Conservation (phyloP, 2,888 invertebrate genomes). For the Caenorhabditis sp. region DNA sequence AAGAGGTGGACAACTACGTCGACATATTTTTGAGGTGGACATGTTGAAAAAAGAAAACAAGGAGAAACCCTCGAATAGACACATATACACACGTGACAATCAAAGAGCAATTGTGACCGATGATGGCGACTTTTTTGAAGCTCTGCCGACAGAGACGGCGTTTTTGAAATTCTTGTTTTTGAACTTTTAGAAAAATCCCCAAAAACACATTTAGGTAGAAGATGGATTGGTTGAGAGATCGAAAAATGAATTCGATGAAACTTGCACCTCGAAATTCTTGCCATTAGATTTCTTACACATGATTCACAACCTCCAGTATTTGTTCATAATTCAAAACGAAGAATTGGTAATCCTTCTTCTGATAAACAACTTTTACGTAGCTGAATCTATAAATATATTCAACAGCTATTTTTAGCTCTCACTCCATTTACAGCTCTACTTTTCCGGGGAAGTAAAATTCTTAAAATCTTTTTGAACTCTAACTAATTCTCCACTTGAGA, state of each 20-base stretch:
- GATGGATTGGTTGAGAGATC: too few relatives aligned
- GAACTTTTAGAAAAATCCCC: not conserved
- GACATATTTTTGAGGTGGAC: constrained; percentile 40
- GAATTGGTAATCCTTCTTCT: too few relatives aligned
- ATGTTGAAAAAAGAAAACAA: constrained; percentile 27
- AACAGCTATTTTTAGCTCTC: not conserved
- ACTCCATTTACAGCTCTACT: not conserved
- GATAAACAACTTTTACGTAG: too few relatives aligned
- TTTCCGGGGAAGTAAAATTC: not conserved
- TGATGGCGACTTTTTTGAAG: constrained; percentile 29
- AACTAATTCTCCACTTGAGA: constrained; percentile 2
- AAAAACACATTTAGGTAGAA: not conserved
- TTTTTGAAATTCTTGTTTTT: constrained; percentile 15
- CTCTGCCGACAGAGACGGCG: not conserved
- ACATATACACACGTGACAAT: constrained; percentile 51
- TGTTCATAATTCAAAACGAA: too few relatives aligned
- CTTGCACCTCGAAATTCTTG: too few relatives aligned
- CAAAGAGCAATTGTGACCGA: constrained; percentile 54
- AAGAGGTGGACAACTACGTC: constrained; percentile 14
- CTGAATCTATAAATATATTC: too few relatives aligned
- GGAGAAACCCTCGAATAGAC: constrained; percentile 25
- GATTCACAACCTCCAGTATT: too few relatives aligned
- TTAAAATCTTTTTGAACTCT: constrained; percentile 1
- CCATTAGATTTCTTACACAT: too few relatives aligned
- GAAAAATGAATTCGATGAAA: not conserved